Base-by-base conservation (phyloP, 2,888 invertebrate genomes). In the Euproctis similis region DNA sequence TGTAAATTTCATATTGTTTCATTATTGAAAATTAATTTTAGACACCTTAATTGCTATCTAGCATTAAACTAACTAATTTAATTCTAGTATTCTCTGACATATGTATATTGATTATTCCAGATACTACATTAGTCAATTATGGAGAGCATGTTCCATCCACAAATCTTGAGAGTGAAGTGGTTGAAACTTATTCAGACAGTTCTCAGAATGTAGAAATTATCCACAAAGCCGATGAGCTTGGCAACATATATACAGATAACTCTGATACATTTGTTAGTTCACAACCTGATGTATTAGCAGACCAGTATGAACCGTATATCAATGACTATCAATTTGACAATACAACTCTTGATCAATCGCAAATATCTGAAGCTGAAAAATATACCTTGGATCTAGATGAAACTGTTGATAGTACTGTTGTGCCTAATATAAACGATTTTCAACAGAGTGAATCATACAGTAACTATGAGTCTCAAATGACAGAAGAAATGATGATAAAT, bases 51-150 rank as follows among this genome's bases (percentile, higher is more conserved):
- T n/a, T n/a, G n/a, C n/a, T n/a, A n/a, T n/a, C n/a, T n/a, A n/a
- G n/a, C n/a, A n/a, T n/a, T n/a, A n/a, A n/a, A n/a, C n/a, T n/a
- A n/a, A 16, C 16, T 16, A 7, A 5, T 5, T 7, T 5, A 5
- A 5, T 16, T 16, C 16, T 5, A 16, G 7, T 7, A 16, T 16
- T 7, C 7, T 24, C 3, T 12, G n/a, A 24, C 13, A 8, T 3
- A 24, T 16, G 4, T 24, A 9, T 11, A 8, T 17, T 21, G 1
- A 3, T 21, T 21, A 12, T 38, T 46, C 8, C 50, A 84, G 84
- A 84, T 49, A 82, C 82, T 32, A 84, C 82, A 33, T 44, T 84
- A 31, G 71, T 73, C 2, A 84, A 84, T 41, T 84, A 81, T 55
- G 74, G 68, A 22, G 84, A 82, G 39, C 68, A 49, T 42, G 50